Evolutionary conservation across 2,113 vertebrate genomes (phyloP).

Genomic region (Calidris pygmaea): DNA sequence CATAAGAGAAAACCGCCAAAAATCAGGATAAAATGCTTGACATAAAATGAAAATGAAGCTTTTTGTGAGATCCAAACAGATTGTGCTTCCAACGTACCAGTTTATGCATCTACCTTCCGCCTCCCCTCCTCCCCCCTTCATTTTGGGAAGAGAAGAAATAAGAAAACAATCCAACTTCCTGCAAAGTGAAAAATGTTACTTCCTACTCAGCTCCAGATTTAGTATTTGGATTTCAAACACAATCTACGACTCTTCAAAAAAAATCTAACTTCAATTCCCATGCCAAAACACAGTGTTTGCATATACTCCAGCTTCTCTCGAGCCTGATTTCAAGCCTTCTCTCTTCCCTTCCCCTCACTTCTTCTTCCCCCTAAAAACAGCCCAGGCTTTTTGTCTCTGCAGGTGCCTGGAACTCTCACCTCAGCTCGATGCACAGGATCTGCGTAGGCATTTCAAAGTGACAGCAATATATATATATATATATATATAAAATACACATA

Average conservation of each 20-base stretch:
- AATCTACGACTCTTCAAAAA: neutral
- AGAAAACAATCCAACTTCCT: conserved; percentile 55
- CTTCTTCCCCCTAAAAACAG: neutral
- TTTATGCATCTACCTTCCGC: neutral
- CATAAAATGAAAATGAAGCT: neutral
- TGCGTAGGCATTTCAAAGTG: neutral
- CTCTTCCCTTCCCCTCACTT: neutral
- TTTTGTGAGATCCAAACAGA: conserved; percentile 8
- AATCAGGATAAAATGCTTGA: neutral
- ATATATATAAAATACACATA: neutral
- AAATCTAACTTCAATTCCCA: neutral
- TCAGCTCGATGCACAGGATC: neutral
- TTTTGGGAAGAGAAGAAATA: conserved; percentile 20
- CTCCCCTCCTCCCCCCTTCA: neutral
- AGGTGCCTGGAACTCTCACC: neutral
- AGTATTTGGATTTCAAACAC: conserved; percentile 17
- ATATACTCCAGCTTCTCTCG: neutral
- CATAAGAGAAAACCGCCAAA: neutral
- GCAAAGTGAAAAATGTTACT: conserved; percentile 35
- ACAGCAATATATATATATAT: neutral
- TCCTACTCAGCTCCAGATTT: conserved; percentile 59
- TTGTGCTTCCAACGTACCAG: neutral
- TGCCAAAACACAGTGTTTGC: neutral
- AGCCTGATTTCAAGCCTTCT: neutral
- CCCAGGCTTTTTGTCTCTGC: neutral